phyloP scores from a whole-genome alignment of 2,113 vertebrate genomes.

The Columbina picui region DNA sequence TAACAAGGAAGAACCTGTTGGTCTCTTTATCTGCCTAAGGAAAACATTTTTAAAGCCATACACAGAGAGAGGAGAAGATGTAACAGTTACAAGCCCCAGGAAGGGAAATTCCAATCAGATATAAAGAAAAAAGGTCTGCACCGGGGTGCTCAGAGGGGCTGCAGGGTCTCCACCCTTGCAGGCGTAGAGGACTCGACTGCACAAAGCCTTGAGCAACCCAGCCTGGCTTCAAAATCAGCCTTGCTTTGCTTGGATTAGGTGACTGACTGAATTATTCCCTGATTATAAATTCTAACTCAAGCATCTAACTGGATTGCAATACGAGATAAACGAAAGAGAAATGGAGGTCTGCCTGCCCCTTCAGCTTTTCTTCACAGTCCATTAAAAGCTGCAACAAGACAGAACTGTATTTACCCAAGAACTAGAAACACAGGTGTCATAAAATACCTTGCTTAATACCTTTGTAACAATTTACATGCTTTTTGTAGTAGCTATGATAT shows the following conservation, averaged over 20 bases:
- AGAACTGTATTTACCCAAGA: background rate
- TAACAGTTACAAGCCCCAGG: background rate
- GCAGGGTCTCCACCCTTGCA: background rate
- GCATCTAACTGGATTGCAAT: background rate
- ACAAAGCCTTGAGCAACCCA: background rate
- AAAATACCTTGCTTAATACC: background rate
- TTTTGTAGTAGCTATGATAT: background rate
- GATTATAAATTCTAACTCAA: background rate
- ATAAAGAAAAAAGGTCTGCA: background rate
- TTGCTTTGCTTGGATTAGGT: background rate
- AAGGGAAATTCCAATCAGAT: background rate
- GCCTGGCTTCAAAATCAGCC: background rate
- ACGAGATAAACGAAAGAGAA: background rate
- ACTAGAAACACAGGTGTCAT: background rate
- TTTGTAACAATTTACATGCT: background rate
- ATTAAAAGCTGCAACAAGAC: background rate
- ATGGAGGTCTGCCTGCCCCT: background rate
- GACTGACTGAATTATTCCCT: background rate
- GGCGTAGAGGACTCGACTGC: accelerated
- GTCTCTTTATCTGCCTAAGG: background rate
- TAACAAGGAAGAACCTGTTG: background rate
- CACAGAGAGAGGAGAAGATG: background rate
- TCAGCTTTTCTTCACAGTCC: background rate
- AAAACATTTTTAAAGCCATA: background rate
- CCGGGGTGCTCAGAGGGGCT: background rate